Base-by-base conservation (phyloP, 2,113 vertebrate species). In the Myanophis thanlyinensis region DNA sequence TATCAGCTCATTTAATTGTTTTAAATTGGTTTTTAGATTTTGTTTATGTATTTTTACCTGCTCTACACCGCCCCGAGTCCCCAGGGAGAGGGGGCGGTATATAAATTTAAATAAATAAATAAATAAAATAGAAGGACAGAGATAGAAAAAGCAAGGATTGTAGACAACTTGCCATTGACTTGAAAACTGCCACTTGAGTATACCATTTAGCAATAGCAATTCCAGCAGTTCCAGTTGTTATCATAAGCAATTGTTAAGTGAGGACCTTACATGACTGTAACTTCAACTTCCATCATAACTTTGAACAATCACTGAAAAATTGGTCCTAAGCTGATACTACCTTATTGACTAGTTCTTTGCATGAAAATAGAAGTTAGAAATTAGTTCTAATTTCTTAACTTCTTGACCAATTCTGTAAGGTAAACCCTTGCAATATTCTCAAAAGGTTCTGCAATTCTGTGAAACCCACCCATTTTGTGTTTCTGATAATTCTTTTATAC, bases 391-490 rank as follows among this genome's bases (percentile, higher is more conserved):
- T 53, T 67, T 46, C 54, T 59, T 85, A 51, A 53, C 3, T 54
- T 15, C 13, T 12, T 91, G 30, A 56, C 25, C 44, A 85, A 54
- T 46, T 47, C 1, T 46, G 47, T 12, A 54, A 46, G n/a, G 12
- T 47, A 47, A 90, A 84, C 40, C 22, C 20, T 35, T 40, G 48
- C 89, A 84, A 91, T 25, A 46, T 5, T 35, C 25, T n/a, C 25
- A 56, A 52, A 90, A 46, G 49, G 40, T 62, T 62, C 85, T 62
- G 52, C 44, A 80, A 23, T 7, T 12, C 53, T 47, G 23, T 10
- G 27, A 8, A 54, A 84, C 35, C 56, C 54, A 51, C 87, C 88
- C 88, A 47, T 93, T 93, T 90, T 94, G 93, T 80, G 25, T 80
- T 67, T 18, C 51, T 80, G 23, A 23, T 67, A 40, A 44, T 87